Evolutionary conservation across 37 sponge, comb jelly and placozoan species (phyloP), one percentile per base, ranked within the genome.

Genomic region (Agelas oroides): DNA sequence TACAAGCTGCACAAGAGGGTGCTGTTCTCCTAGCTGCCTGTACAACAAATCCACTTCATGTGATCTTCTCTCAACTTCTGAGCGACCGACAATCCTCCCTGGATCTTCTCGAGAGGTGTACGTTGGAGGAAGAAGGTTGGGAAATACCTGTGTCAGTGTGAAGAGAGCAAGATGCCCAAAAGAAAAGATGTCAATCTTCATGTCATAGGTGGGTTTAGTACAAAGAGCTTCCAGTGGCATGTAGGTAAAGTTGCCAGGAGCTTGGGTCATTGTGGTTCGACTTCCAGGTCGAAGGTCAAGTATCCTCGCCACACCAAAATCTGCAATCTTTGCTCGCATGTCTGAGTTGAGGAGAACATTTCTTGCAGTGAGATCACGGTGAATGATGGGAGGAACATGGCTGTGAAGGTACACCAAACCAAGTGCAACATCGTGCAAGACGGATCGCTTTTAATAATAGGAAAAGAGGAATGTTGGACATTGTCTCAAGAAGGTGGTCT

Each of bases 361-460:
- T 39, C 69, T 75, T 25, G 85, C 62, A 13, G 67, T 76, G 21
- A 84, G 77, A 27, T 84, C 85, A 13, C 85, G 77, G 77, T 84
- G 85, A 2, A 84, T 75, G 30, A 84, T 37, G 25, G 85, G 41
- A 23, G 85, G 85, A 17, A 19, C 20, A 31, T 28, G 76, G 31
- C 60, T 41, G 59, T 84, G 85, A 15, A 84, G 65, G 37, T 84
- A 74, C 39, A 34, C 67, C 69, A 84, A 20, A 56, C 85, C 85
- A 52, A 52, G 63, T 23, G 76, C 77, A 6, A 84, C 85, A 52
- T 84, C 76, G 38, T 35, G 39, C 37, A 84, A 30, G 54, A 84
- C 53, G 25, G 63, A 62, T 30, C 52, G 53, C 65, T 75, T 75
- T 24, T n/a, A n/a, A n/a, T n/a, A n/a, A n/a, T n/a, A 65, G 23